Evolutionary conservation across 2,113 vertebrate species (phyloP).

Genomic region (Cyrtonyx montezumae): DNA sequence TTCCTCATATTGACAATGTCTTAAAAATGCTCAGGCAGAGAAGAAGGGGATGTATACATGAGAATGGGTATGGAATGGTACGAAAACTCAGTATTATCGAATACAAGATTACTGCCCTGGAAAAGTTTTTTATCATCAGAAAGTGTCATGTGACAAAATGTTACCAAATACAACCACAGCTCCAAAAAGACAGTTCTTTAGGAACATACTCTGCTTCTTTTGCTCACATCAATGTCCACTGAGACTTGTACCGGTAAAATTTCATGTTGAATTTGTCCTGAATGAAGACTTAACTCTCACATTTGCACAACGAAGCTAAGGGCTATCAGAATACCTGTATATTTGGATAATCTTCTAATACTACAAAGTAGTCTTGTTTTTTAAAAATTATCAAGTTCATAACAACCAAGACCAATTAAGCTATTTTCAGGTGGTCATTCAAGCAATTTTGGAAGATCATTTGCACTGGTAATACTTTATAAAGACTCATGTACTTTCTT

Average conservation of each 20-base stretch:
- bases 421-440: neutral
- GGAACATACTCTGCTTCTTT: neutral
- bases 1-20: neutral
- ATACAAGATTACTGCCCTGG: neutral
- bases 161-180: neutral
- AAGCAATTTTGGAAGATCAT: neutral
- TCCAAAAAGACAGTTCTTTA: neutral
- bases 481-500: neutral
- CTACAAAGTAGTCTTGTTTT: neutral
- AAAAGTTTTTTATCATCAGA: neutral
- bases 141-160: neutral
- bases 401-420: neutral
- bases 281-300: neutral
- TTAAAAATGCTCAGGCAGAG: too few relatives aligned
- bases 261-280: neutral
- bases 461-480: neutral
- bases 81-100: neutral
- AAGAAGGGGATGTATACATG: neutral
- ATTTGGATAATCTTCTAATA: neutral
- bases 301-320: neutral
- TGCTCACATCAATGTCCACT: neutral
- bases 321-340: neutral
- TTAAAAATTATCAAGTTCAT: neutral
- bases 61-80: neutral
- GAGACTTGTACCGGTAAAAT: neutral